Base-by-base conservation (phyloP, 2,888 invertebrate species). In the Gortyna flavago region DNA sequence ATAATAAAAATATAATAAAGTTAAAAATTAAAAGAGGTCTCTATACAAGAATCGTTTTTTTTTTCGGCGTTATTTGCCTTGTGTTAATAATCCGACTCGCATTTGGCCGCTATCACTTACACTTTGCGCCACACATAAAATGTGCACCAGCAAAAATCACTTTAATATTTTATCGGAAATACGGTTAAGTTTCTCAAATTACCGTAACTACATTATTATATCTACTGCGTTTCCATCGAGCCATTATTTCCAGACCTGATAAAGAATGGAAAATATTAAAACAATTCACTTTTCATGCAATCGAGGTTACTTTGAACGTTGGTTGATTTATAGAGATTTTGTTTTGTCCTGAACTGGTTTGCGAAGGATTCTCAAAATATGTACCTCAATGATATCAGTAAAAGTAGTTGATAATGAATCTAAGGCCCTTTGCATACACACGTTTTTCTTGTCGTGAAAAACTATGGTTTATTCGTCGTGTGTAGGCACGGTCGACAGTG, bases 81-180 rank as follows among this genome's bases (percentile, higher is more conserved):
- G 16, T 44, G 44, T 1, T 13, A 4, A 13, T 13, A 44, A 11
- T 44, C 44, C 13, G 13, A 44, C 44, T 35, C 35, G 35, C 41
- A 41, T 41, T 41, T 41, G 41, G 41, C 41, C 66, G 84, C 86
- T 59, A 1, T 16, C 41, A 21, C 73, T 76, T 9, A 59, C 29
- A 48, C 9, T 13, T 81, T 74, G 18, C 13, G 38, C 77, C 88
- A 82, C 5, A 32, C 38, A 38, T 25, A 59, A 84, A 87, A 80
- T 80, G 84, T 83, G 86, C 89, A 89, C 86, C 86, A 87, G 85
- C 90, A 89, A 90, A 91, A 90, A 90, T 90, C 89, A 87, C 86
- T 91, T 89, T 87, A 90, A 90, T 91, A 90, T 90, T 91, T 89
- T 88, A 90, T 89, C 87, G 88, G 87, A 89, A 86, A 88, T 89